Conservation (phyloP, 2,797 vertebrate genomes). For the Acipenser transmontanus region DNA sequence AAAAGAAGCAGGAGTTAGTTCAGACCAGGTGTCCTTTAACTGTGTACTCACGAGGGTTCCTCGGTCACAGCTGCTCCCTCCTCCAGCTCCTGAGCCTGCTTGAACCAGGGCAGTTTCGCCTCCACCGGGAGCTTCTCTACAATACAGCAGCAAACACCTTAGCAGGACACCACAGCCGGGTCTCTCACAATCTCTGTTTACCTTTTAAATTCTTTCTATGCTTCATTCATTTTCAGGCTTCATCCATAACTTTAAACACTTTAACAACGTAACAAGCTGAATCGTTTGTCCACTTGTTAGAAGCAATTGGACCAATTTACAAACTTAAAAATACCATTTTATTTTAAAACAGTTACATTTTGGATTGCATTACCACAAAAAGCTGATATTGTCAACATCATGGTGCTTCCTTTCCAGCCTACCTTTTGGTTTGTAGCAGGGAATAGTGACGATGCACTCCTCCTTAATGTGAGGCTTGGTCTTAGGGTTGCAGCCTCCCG, state of each 20-base stretch:
- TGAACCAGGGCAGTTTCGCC: constrained; percentile 87
- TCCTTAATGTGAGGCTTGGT: constrained; percentile 96
- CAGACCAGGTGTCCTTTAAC: too few species aligned
- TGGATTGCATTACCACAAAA: too few species aligned
- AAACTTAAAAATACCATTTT: too few species aligned
- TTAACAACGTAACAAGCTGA: too few species aligned
- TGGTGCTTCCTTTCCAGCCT: constrained; percentile 21
- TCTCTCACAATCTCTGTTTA: background rate
- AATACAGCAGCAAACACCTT: constrained; percentile 14
- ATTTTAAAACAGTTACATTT: too few species aligned
- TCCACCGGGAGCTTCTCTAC: constrained; percentile 85
- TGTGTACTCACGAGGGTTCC: constrained; percentile 82
- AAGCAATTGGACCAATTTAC: too few species aligned
- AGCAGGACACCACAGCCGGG: background rate
- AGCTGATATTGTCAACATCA: background rate
- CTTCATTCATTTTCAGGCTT: too few species aligned
- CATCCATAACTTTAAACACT: too few species aligned
- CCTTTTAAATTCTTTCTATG: background rate
- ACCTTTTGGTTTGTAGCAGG: constrained; percentile 92
- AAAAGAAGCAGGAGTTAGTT: too few species aligned
- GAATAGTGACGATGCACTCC: constrained; percentile 83
- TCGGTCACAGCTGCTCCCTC: constrained; percentile 75
- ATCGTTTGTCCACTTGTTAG: too few species aligned
- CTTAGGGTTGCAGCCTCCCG: constrained; percentile 84
- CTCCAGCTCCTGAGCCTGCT: constrained; percentile 91